Evolutionary conservation across 2,113 vertebrate genomes (phyloP), one percentile per base, ranked within the genome.

Genomic region (Scolopax mira): DNA sequence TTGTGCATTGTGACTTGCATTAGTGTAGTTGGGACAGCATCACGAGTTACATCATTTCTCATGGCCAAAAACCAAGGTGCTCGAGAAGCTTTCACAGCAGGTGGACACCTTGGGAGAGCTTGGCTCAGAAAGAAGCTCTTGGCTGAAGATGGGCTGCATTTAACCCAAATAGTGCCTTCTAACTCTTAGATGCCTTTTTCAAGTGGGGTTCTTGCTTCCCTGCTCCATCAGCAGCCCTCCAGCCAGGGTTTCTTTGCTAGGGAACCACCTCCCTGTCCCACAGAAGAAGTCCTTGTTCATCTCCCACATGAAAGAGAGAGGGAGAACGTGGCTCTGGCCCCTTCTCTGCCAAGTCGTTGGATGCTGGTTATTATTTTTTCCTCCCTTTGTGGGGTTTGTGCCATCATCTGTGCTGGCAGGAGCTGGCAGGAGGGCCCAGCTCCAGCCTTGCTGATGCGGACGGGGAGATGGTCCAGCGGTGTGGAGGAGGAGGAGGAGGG

Each of bases 331-430:
- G 31, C 58, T 79, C 49, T 70, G 67, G 35, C 37, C 46, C 25
- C 0, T 8, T 8, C 49, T 70, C 85, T 91, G 90, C 88, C 66
- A 22, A 79, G 52, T 61, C 16, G 1, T 67, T 93, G 2, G 30
- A 27, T 88, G 51, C 72, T 1, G 1, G 62, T 77, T 88, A 42
- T 85, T 79, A 61, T 94, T 46, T 46, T 46, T 94, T 87, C 30
- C 35, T 85, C 58, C 46, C 81, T 89, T 54, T 82, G 58, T 3
- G 51, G 79, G 61, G 49, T 61, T 85, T 52, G 67, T 92, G 85
- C 70, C 79, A 79, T 97, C 88, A 88, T 90, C 90, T 94, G 90
- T 37, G 64, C 94, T 92, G 94, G 82, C 93, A 89, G 17, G 46
- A 89, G 73, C 94, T 60, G 94, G 71, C 77, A 65, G 73, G 71